A percentile compares a stretch with the other conserved stretches of the same genome.
These are phyloP conservation scores for Oryzias javanicus DNA, from an alignment of 2,113 vertebrate genomes.

Conservation along the genomic window DNA sequence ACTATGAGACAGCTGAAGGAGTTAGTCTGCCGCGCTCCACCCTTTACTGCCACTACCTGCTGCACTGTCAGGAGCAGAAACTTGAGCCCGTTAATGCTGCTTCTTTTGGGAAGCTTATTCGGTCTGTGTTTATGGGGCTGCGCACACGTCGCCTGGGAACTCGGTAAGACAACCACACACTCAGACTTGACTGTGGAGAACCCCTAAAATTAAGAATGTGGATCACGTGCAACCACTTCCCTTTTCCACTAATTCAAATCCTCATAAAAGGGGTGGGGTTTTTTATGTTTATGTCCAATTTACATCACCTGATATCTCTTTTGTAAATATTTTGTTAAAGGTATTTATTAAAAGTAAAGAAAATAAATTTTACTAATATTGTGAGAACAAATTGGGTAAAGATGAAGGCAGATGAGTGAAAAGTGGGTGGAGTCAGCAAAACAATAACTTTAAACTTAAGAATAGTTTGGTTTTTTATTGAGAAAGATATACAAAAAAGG, in stretches of 20 bases:
- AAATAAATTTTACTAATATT: too few species aligned
- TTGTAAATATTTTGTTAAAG: too few species aligned
- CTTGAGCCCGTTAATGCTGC: conserved; percentile 92
- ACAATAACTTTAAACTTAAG: too few species aligned
- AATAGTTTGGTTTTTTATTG: too few species aligned
- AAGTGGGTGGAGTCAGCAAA: too few species aligned
- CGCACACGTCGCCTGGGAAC: conserved; percentile 89
- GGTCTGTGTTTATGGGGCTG: conserved; percentile 93
- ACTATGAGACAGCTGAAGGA: conserved; percentile 94
- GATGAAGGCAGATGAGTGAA: too few species aligned
- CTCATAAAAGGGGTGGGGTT: too few species aligned
- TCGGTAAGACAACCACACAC: conserved; percentile 70
- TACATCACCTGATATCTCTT: too few species aligned
- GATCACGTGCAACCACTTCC: neutral
- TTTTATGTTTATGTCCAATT: too few species aligned
- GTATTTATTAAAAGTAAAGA: too few species aligned
- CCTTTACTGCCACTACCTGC: conserved; percentile 95
- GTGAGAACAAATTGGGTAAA: too few species aligned
- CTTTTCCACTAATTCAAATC: neutral
- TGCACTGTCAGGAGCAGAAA: conserved; percentile 95
- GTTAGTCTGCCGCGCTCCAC: conserved; percentile 92
- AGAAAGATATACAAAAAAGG: too few species aligned
- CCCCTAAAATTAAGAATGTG: neutral
- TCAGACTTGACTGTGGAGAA: neutral
- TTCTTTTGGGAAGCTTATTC: conserved; percentile 91